Evolutionary conservation across 1,140 invertebrate species (phyloP).

Genomic region (Tetragnatha versicolor): DNA sequence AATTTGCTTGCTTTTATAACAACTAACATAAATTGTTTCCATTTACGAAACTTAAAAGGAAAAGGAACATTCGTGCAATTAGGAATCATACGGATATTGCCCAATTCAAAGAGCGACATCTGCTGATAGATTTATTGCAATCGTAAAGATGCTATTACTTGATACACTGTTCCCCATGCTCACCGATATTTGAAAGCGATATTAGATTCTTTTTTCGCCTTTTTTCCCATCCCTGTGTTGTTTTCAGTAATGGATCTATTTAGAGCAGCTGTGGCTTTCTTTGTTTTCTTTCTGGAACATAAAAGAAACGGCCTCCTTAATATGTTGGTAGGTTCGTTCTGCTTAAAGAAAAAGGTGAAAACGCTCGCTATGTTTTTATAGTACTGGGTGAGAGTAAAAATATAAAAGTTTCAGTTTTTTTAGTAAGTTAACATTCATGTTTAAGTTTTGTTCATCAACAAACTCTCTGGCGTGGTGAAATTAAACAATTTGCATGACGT

Average conservation of each 20-base stretch:
- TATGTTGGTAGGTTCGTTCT: background rate
- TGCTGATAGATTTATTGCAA: slow-evolving; percentile 33
- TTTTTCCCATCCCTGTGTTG: background rate
- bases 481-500: too few species aligned
- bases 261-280: background rate
- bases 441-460: too few species aligned
- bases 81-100: background rate
- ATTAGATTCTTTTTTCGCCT: slow-evolving; percentile 1
- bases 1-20: too few species aligned
- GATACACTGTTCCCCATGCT: slow-evolving; percentile 10
- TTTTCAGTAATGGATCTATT: slow-evolving; percentile 27
- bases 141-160: slow-evolving; percentile 33
- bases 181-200: slow-evolving; percentile 11
- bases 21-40: too few species aligned
- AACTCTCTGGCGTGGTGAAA: too few species aligned
- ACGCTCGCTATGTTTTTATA: too few species aligned
- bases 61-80: slow-evolving; percentile 10
- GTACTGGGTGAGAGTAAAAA: too few species aligned
- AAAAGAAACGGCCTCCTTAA: background rate
- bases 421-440: too few species aligned
- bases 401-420: too few species aligned
- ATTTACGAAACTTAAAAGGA: too few species aligned
- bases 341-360: too few species aligned
- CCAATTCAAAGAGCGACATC: slow-evolving; percentile 23
- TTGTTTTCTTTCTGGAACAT: background rate